These are phyloP conservation scores for Drosophila koepferae DNA, from an alignment of 2,888 invertebrate genomes.

Conservation along the genomic window DNA sequence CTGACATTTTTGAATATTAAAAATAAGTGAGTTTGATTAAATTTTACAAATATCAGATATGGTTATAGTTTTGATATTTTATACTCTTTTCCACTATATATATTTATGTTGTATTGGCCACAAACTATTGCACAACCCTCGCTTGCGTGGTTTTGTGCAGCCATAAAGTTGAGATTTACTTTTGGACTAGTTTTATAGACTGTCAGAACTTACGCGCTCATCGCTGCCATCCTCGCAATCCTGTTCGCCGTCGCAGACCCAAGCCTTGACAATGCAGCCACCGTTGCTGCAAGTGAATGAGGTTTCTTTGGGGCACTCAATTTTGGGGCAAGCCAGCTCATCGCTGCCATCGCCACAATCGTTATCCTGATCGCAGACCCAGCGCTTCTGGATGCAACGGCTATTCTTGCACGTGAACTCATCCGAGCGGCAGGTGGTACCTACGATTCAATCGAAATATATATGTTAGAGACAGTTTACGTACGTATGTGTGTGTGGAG, in stretches of 20 bases:
- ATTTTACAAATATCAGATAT: too few relatives aligned
- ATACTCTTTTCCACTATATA: not conserved
- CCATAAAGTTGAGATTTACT: slow-evolving; percentile 5
- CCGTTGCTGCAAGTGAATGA: slow-evolving; percentile 92
- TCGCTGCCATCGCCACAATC: slow-evolving; percentile 95
- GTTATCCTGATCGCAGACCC: slow-evolving; percentile 94
- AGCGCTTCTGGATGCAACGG: slow-evolving; percentile 93
- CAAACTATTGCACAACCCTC: not conserved
- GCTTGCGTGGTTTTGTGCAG: not conserved
- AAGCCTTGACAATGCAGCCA: slow-evolving; percentile 91
- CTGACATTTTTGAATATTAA: too few relatives aligned
- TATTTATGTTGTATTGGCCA: not conserved
- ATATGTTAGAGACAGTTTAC: slow-evolving; percentile 13
- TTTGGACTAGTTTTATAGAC: slow-evolving; percentile 8
- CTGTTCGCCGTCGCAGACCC: slow-evolving; percentile 94
- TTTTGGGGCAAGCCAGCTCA: slow-evolving; percentile 90
- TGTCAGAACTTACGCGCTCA: slow-evolving; percentile 87
- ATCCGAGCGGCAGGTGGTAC: slow-evolving; percentile 95
- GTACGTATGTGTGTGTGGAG: slow-evolving; percentile 19
- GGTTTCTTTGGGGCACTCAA: slow-evolving; percentile 89
- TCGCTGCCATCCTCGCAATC: slow-evolving; percentile 95
- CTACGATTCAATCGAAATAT: slow-evolving; percentile 85
- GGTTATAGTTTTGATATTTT: not conserved
- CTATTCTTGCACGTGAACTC: slow-evolving; percentile 97
- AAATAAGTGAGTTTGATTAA: too few relatives aligned